phyloP scores from a whole-genome alignment of 2,797 vertebrate species.

The Sardinella longiceps region DNA sequence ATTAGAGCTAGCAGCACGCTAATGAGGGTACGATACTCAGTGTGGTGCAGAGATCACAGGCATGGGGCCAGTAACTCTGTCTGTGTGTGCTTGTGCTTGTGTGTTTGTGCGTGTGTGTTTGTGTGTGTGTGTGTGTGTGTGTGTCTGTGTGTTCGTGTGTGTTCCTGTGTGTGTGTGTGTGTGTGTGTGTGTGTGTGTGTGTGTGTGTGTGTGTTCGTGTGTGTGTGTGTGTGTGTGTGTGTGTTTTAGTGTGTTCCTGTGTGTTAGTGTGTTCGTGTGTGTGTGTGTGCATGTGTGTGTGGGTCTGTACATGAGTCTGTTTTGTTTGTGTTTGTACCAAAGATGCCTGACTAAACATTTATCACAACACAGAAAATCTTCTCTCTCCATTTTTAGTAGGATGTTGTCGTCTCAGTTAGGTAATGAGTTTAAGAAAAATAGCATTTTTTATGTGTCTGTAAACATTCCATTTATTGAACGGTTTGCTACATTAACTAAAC shows the following conservation, averaged over 20 bases:
- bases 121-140: too few relatives aligned
- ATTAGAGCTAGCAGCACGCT: constrained; percentile 9
- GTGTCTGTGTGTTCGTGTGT: background rate
- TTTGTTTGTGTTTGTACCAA: background rate
- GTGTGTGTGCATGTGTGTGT: background rate
- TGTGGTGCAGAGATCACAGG: constrained; percentile 5
- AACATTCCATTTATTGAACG: background rate
- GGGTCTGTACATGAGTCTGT: too few relatives aligned
- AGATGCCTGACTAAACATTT: constrained; percentile 12
- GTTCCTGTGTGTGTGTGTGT: background rate
- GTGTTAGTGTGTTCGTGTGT: background rate
- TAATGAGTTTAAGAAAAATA: background rate
- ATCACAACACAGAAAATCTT: background rate
- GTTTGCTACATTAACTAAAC: background rate
- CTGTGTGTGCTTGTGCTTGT: background rate
- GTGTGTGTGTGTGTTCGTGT: background rate
- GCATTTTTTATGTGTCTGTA: background rate
- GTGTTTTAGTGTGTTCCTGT: background rate
- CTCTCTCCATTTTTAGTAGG: background rate
- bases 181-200: background rate
- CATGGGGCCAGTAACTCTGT: background rate
- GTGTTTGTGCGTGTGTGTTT: background rate
- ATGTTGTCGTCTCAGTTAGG: background rate
- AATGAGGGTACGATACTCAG: constrained; percentile 7
- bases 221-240: background rate